Evolutionary conservation across 2,797 vertebrate species (phyloP), one percentile per base, ranked within the genome.

Genomic region (Antennarius maculatus): DNA sequence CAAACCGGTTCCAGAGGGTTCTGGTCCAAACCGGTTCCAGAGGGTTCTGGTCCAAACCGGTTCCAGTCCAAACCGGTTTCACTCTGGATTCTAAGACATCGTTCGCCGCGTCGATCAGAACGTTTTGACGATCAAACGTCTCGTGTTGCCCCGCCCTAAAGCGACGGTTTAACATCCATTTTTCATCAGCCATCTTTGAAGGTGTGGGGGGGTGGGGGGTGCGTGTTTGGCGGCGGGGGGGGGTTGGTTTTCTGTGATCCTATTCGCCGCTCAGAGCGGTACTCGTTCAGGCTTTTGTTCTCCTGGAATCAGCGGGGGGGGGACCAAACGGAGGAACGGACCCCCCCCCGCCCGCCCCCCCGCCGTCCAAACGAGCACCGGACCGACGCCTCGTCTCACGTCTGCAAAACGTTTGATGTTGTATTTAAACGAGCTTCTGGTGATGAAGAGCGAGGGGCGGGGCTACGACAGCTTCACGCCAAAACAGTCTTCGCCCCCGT

Each of bases 161-260:
- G 77, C 61, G 58, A 29, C 66, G 60, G 49, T 77, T 88, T 58
- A 76, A 61, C 78, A 86, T 86, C 60, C 52, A 73, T 89, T 77
- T 83, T 85, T 76, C 13, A 86, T 87, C 81, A 73, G 58, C 50
- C 54, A 54, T 74, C 76, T 80, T 76, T 83, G 68, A 79, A 48
- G 69, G 49, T 23, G 66, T 12, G 49, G 47, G 57, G 71, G 23
- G 46, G 68, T 50, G 58, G 47, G 68, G 46, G 60, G 64, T 41
- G 34, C 11, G 23, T 23, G 23, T 23, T 23, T 23, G 1, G 23
- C 2, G 23, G 23, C 2, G 23, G 1, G 23, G 23, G 23, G 23
- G 23, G 71, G 55, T 34, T 18, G n/a, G 42, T 54, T 63, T 52
- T 59, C 69, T 76, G 29, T 77, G 70, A 79, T 80, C 70, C 16